A percentile compares a stretch with the other conserved stretches of the same genome.
phyloP scores from a whole-genome alignment of 2,888 invertebrate species.

The Thymelicus sylvestris region DNA sequence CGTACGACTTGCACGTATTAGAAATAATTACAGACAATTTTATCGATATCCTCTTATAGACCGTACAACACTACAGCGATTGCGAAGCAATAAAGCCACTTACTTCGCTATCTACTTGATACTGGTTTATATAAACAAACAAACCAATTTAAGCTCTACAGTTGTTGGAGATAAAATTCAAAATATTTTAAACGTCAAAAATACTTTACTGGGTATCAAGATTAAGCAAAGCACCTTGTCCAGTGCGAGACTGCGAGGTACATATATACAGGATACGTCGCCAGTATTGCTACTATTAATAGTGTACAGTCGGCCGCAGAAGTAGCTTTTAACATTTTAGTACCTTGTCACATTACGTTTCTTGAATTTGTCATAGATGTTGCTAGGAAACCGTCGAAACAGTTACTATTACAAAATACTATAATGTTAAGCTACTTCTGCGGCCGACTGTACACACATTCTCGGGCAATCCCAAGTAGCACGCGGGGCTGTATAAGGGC shows the following conservation, averaged over 20 bases:
- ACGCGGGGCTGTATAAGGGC: no score
- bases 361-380: no score
- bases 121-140: slow-evolving; percentile 28
- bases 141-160: slow-evolving; percentile 38
- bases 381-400: no score
- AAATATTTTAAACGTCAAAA: slow-evolving; percentile 11
- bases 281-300: background rate
- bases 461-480: no score
- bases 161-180: slow-evolving; percentile 21
- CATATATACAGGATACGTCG: background rate
- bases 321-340: no score
- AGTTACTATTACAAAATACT: no score
- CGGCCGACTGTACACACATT: no score
- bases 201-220: background rate
- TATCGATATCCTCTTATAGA: slow-evolving; percentile 1
- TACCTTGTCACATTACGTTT: no score
- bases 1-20: no score
- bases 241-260: background rate
- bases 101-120: slow-evolving; percentile 44
- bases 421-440: no score
- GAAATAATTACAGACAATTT: background rate
- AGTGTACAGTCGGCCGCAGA: no score
- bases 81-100: slow-evolving; percentile 58
- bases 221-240: background rate
- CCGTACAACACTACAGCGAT: slow-evolving; percentile 55